These are phyloP conservation scores for Labeo catla DNA, from an alignment of 2,113 vertebrate species.

Conservation along the genomic window DNA sequence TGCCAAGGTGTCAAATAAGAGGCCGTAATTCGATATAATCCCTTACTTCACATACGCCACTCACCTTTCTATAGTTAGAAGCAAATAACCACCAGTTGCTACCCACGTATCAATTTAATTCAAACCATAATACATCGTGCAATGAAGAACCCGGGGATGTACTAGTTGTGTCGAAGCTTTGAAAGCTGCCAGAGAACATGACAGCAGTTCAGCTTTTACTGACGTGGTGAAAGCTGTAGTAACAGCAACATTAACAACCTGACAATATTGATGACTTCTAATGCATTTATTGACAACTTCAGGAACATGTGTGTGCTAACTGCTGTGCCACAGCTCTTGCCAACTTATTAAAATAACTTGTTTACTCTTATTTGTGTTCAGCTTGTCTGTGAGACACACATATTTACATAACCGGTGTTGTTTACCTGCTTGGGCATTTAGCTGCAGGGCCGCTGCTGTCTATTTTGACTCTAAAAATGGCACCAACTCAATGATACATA, in stretches of 20 bases:
- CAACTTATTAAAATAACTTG: not conserved
- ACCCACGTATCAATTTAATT: slow-evolving; percentile 30
- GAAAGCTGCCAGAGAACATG: slow-evolving; percentile 7
- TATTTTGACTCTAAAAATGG: not conserved
- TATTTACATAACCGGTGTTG: slow-evolving; percentile 15
- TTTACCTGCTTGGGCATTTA: slow-evolving; percentile 16
- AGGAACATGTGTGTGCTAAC: not conserved
- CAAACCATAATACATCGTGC: slow-evolving; percentile 13
- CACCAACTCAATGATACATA: not conserved
- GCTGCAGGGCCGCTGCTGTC: slow-evolving; percentile 13
- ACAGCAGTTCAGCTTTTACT: slow-evolving; percentile 2
- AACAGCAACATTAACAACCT: slow-evolving; percentile 2
- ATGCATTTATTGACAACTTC: slow-evolving; percentile 3
- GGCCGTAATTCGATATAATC: slow-evolving; percentile 45
- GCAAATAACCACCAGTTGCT: slow-evolving; percentile 8
- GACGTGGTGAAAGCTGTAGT: slow-evolving; percentile 3
- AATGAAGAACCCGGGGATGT: not conserved
- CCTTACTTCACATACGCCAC: not conserved
- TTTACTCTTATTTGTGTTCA: not conserved
- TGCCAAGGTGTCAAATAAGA: slow-evolving; percentile 43
- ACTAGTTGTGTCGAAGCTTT: not conserved
- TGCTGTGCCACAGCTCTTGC: not conserved
- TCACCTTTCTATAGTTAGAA: slow-evolving; percentile 32
- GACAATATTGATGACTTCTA: slow-evolving; percentile 18
- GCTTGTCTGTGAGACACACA: not conserved